Percentiles rank a stretch among this genome's conserved stretches.
Evolutionary conservation across 2,888 invertebrate species (phyloP).

Genomic region (Megastigmus dorsalis): DNA sequence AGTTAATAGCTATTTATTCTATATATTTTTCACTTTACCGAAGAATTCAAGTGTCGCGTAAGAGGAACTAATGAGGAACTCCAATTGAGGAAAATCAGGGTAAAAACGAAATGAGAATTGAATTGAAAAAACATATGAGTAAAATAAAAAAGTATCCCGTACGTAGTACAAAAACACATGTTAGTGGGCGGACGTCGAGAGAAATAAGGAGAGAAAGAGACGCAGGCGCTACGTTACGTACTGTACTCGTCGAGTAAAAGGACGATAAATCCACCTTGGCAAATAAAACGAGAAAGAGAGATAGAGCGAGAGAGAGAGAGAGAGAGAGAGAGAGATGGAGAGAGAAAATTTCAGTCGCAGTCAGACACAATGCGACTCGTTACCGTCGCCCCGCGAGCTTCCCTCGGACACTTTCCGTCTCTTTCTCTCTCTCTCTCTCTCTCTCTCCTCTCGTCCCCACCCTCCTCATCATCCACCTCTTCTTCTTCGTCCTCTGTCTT

Average conservation of each 20-base stretch:
- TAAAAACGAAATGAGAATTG: conserved; percentile 34
- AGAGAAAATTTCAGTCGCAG: conserved; percentile 44
- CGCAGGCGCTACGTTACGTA: conserved; percentile 38
- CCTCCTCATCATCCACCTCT: conserved; percentile 42
- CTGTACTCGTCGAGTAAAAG: conserved; percentile 63
- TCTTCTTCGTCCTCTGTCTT: conserved; percentile 36
- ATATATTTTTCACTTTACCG: too few relatives aligned
- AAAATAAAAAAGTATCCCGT: neutral
- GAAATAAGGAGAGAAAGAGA: conserved; percentile 35
- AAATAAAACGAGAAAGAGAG: conserved; percentile 62
- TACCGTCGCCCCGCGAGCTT: conserved; percentile 52
- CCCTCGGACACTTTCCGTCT: conserved; percentile 45
- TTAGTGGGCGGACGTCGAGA: conserved; percentile 27
- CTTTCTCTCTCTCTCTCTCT: conserved; percentile 33
- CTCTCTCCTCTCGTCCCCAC: conserved; percentile 27
- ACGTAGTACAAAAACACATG: conserved; percentile 45
- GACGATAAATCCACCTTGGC: conserved; percentile 64
- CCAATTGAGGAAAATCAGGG: conserved; percentile 30
- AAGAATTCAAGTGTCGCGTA: neutral
- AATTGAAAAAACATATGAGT: neutral
- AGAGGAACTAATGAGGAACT: neutral
- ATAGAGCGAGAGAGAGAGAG: conserved; percentile 7
- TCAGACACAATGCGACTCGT: conserved; percentile 60
- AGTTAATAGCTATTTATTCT: too few relatives aligned
- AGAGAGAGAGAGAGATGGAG: conserved; percentile 27